A percentile compares a stretch with the other conserved stretches of the same genome.
Conservation (phyloP, 2,797 vertebrate genomes). For the Tiaroga cobitis region DNA sequence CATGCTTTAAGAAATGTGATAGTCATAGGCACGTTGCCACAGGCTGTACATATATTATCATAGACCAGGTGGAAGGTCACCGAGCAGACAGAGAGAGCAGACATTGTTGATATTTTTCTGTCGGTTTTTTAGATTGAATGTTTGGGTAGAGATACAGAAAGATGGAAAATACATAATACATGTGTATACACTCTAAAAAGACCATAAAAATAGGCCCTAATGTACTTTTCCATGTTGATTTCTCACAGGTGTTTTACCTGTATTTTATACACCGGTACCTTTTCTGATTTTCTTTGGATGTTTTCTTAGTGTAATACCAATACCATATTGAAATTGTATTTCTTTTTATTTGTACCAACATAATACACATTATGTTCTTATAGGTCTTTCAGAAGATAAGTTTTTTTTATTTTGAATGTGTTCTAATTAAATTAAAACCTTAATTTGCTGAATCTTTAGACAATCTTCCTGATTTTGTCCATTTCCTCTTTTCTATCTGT, state of each 20-base stretch:
- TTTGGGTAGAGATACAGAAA: background rate
- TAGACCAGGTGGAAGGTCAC: slow-evolving; percentile 6
- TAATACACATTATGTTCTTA: background rate
- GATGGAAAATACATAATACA: background rate
- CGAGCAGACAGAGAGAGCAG: background rate
- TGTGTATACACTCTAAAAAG: too few species aligned
- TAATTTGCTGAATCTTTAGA: background rate
- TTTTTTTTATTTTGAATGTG: background rate
- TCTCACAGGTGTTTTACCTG: background rate
- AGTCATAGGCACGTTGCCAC: slow-evolving; percentile 8
- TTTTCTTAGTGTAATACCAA: background rate
- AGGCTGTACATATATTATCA: slow-evolving; percentile 39
- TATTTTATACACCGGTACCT: too few species aligned
- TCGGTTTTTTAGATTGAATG: background rate
- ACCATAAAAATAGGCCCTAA: too few species aligned
- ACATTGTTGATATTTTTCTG: background rate
- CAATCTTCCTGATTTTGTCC: background rate
- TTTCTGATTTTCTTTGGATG: background rate
- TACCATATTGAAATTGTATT: background rate
- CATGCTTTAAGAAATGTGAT: slow-evolving; percentile 41
- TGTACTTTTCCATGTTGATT: background rate
- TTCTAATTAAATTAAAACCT: background rate
- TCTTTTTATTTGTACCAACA: background rate
- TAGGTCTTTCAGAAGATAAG: background rate
- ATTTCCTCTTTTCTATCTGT: background rate